A percentile compares a stretch with the other conserved stretches of the same genome.
These are phyloP conservation scores for Drosophila ezoana DNA, from an alignment of 2,888 invertebrate genomes.

Conservation along the genomic window DNA sequence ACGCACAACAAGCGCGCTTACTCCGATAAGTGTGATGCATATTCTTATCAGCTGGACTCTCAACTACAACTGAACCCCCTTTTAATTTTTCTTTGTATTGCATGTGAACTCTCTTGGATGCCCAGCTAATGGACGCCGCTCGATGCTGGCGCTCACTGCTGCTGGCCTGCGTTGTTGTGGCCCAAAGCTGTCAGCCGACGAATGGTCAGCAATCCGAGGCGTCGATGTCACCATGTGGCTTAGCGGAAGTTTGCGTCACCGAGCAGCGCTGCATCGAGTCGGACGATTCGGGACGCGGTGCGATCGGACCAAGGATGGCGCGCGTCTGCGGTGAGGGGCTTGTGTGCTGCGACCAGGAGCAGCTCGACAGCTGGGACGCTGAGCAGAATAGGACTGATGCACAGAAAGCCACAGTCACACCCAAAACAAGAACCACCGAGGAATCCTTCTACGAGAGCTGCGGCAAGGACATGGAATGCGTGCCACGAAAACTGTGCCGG, in stretches of 20 bases:
- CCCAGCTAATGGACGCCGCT: not conserved
- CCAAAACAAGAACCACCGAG: not conserved
- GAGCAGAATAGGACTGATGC: not conserved
- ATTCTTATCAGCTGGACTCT: constrained; percentile 1
- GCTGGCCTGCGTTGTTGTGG: constrained; percentile 13
- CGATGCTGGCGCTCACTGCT: constrained; percentile 9
- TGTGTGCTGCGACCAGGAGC: constrained; percentile 57
- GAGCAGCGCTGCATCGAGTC: constrained; percentile 47
- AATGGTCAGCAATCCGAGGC: constrained; percentile 21
- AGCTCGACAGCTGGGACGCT: constrained; percentile 58
- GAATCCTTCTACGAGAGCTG: constrained; percentile 58
- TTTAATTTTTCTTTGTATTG: not conserved
- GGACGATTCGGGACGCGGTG: constrained; percentile 52
- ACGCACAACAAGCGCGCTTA: not conserved
- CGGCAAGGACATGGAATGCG: constrained; percentile 64
- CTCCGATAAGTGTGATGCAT: not conserved
- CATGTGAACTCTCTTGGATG: not conserved
- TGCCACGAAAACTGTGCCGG: constrained; percentile 55
- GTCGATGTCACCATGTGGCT: constrained; percentile 17
- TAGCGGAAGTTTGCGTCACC: constrained; percentile 50
- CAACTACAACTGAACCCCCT: not conserved
- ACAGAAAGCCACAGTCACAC: not conserved
- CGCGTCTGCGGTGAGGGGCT: constrained; percentile 36
- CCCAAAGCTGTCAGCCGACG: not conserved
- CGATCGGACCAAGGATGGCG: constrained; percentile 49